Conservation (phyloP, 1,140 invertebrate species). For the Mya arenaria region DNA sequence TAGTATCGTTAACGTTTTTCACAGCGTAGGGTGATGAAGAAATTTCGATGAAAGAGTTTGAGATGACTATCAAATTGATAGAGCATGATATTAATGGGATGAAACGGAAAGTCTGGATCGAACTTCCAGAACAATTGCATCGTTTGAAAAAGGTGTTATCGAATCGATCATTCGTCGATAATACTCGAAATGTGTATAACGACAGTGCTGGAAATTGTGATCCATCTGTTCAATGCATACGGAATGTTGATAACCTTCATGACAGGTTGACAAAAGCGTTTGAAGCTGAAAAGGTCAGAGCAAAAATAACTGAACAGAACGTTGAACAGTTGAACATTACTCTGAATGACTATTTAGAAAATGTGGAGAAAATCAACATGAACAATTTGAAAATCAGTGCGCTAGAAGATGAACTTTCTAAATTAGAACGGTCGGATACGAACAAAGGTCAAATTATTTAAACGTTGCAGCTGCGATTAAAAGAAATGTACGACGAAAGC, state of each 20-base stretch:
- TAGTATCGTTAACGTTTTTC: no score
- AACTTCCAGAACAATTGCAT: not conserved
- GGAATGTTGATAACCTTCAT: not conserved
- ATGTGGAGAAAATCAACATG: no score
- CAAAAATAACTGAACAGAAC: not conserved
- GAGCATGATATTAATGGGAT: constrained; percentile 8
- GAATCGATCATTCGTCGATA: not conserved
- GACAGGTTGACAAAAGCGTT: not conserved
- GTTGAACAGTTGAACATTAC: no score
- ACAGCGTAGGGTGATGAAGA: no score
- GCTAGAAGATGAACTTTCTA: no score
- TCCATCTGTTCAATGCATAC: not conserved
- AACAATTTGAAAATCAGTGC: no score
- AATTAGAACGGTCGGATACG: no score
- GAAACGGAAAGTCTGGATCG: constrained; percentile 16
- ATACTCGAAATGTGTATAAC: not conserved
- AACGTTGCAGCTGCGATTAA: not conserved
- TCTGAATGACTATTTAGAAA: no score
- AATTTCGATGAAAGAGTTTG: no score
- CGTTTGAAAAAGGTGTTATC: not conserved
- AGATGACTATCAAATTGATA: no score
- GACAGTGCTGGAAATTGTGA: not conserved
- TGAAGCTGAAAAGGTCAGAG: not conserved
- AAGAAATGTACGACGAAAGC: not conserved
- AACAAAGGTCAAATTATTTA: not conserved